Base-by-base conservation (phyloP, 1,140 invertebrate species). In the Scylla paramamosain region DNA sequence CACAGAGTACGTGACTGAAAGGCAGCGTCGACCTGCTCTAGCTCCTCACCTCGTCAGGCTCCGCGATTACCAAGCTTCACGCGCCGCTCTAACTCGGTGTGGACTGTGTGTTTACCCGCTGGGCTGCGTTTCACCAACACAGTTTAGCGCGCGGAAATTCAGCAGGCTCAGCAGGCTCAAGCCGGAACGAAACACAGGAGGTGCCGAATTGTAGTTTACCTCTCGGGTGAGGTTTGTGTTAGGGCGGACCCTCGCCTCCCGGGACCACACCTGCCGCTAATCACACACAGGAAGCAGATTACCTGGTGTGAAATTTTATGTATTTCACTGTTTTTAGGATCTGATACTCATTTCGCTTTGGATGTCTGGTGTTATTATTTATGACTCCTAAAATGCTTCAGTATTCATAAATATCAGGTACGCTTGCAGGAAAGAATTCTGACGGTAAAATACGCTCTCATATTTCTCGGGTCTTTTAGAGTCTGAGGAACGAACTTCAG, bases 1-100 rank as follows among this genome's bases (percentile, higher is more conserved):
- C 96, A 94, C 96, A 96, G 95, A 96, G 96, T 96, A 95, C 91
- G 96, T 96, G 95, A 88, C 92, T 94, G 87, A 59, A 52, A 82
- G 31, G 87, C 25, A 28, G 25, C 10, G 67, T n/a, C 12, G 12
- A 4, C 67, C 25, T 59, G 83, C 83, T 93, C 45, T 45, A 10
- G 16, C 92, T 93, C 91, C 14, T 32, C 77, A 77, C 52, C 82
- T 93, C 91, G 10, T 29, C 89, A 29, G 89, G 46, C 67, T 25
- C 67, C 25, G n/a, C 67, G n/a, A 25, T 77, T n/a, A n/a, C 12
- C 20, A 77, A n/a, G 67, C 67, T 77, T 20, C 67, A 77, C 67
- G 67, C 67, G 20, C n/a, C 25, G n/a, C 67, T 77, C 67, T 20
- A 77, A 77, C 67, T 77, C 67, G 4, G n/a, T 8, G 1, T n/a